Evolutionary conservation across 2,113 vertebrate species (phyloP).

Genomic region (Pteronura brasiliensis): DNA sequence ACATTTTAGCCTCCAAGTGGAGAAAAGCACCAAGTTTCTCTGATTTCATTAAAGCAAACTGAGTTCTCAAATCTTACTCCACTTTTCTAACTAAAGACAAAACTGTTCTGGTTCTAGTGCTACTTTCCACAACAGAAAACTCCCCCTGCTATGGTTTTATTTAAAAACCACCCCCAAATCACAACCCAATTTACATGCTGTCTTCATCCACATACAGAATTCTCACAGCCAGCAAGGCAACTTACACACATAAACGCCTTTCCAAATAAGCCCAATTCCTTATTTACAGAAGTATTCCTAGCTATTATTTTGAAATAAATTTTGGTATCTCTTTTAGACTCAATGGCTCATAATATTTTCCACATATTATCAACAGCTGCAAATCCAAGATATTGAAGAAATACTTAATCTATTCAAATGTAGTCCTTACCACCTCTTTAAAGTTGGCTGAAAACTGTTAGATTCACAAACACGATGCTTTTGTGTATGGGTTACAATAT

Average conservation of each 20-base stretch:
- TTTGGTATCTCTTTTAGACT: constrained; percentile 4
- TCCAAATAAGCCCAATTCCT: not conserved
- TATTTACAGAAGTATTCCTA: constrained; percentile 18
- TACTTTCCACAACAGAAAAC: constrained; percentile 32
- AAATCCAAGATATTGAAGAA: constrained; percentile 32
- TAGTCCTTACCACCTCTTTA: constrained; percentile 20
- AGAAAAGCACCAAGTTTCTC: constrained; percentile 40
- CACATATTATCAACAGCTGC: not conserved
- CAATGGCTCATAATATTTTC: not conserved
- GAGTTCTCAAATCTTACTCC: not conserved
- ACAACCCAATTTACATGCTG: not conserved
- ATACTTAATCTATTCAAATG: not conserved
- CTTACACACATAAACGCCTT: not conserved
- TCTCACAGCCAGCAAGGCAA: constrained; percentile 1
- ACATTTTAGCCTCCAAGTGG: not conserved
- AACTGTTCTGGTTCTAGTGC: constrained; percentile 7
- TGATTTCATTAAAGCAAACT: constrained; percentile 27
- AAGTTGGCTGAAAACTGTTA: not conserved
- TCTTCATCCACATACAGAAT: not conserved
- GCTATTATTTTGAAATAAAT: constrained; percentile 24
- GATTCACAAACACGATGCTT: not conserved
- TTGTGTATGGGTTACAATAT: constrained; percentile 23
- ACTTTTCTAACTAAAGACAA: constrained; percentile 11
- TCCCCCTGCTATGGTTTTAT: not conserved
- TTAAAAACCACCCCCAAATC: not conserved